Base-by-base conservation (phyloP, 2,888 invertebrate genomes). In the Volucella inflata region DNA sequence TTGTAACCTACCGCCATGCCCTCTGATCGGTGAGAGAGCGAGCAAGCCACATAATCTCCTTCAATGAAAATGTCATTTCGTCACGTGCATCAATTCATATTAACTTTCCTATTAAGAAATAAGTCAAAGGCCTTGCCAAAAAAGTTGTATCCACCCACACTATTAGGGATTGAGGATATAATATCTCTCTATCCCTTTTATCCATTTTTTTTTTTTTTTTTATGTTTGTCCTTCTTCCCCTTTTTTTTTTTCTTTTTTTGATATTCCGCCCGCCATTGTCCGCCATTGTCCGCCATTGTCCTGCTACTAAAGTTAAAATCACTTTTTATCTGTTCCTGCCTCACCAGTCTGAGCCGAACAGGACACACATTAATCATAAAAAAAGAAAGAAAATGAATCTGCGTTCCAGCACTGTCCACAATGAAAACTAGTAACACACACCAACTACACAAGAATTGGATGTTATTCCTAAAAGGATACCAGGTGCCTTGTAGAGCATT, bases 41-140 rank as follows among this genome's bases (percentile, higher is more conserved):
- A 21, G 21, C 57, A 60, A 67, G 68, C 74, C 59, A 71, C 53
- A 65, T 77, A 77, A 87, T 75, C 77, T 64, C 40, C 77, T 68
- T 42, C 59, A 74, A 79, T 75, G 74, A 82, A 83, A 79, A 60
- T 53, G 68, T 87, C 76, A 76, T 59, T 87, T 81, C 77, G 81
- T 81, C 77, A 87, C 77, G 68, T 77, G 72, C 81, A 81, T 76
- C 79, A 72, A 80, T 80, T 85, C 80, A 85, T 78, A 50, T 79
- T 51, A 71, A 57, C 60, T 62, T 60, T 57, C 67, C 57, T 59
- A 68, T 74, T 64, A 59, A 44, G 70, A 36, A 40, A 60, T 48
- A 67, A 68, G 51, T 51, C 64, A 17, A 53, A 44, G 38, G 42
- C 42, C 50, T 50, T 14, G 21, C 12, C 17, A 16, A n/a, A 21